phyloP scores from a whole-genome alignment of 2,797 vertebrate species.

The Acipenser transmontanus region DNA sequence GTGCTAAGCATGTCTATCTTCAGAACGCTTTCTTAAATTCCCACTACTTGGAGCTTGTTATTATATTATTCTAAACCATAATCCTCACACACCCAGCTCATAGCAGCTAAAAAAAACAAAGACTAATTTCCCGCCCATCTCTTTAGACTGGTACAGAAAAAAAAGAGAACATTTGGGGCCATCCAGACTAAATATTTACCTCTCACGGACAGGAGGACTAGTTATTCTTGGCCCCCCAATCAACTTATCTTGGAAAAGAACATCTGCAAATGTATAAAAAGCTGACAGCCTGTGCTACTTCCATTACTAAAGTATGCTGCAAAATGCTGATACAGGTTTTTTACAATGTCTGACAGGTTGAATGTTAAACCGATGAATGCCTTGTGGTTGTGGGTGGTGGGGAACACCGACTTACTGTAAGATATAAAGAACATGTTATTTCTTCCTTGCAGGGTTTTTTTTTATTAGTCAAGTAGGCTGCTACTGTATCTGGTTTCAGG shows the following conservation, averaged over 20 bases:
- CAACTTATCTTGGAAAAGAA: conserved; percentile 7
- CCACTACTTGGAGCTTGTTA: neutral
- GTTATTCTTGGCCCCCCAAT: neutral
- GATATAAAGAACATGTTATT: neutral
- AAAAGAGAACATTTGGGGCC: neutral
- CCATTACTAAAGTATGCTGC: neutral
- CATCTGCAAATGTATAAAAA: conserved; percentile 1
- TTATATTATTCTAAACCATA: conserved; percentile 1
- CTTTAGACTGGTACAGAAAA: neutral
- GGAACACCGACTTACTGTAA: too few species aligned
- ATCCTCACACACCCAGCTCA: conserved; percentile 1
- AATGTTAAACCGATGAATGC: neutral
- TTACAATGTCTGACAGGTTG: neutral
- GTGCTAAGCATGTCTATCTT: neutral
- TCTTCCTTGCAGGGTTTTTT: neutral
- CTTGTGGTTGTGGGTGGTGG: neutral
- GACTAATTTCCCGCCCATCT: neutral
- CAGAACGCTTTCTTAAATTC: neutral
- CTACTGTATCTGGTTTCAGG: neutral
- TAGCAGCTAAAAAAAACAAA: neutral
- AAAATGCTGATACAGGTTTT: neutral
- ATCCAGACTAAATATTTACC: conserved; percentile 9
- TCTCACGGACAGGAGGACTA: conserved; percentile 4
- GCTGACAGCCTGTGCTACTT: neutral
- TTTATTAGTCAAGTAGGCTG: neutral